phyloP scores from a whole-genome alignment of 2,113 vertebrate species.

The Elachura formosa region DNA sequence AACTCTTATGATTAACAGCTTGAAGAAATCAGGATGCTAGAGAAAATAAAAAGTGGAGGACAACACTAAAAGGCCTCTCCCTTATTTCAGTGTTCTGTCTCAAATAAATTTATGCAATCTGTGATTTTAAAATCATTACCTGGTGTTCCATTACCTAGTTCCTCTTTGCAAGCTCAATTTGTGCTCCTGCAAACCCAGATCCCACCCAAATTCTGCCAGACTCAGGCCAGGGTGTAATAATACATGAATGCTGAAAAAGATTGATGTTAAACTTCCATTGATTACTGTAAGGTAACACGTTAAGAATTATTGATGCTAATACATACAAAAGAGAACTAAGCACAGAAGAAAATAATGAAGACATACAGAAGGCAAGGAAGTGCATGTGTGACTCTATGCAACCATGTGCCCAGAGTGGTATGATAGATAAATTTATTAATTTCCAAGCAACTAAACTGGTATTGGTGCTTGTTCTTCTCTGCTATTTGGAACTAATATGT shows the following conservation, averaged over 20 bases:
- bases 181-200: background rate
- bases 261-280: slow-evolving; percentile 55
- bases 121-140: slow-evolving; percentile 47
- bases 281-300: slow-evolving; percentile 25
- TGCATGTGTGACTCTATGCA: background rate
- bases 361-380: background rate
- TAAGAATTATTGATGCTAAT: slow-evolving; percentile 40
- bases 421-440: background rate
- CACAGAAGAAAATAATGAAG: background rate
- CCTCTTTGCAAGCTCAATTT: background rate
- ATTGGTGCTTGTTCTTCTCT: background rate
- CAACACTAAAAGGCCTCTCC: background rate
- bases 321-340: background rate
- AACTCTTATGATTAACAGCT: slow-evolving; percentile 21
- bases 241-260: background rate
- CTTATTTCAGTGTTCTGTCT: background rate
- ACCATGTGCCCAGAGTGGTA: background rate
- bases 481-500: background rate
- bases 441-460: background rate
- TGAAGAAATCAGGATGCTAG: slow-evolving; percentile 1
- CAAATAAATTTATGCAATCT: slow-evolving; percentile 7
- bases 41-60: slow-evolving; percentile 24
- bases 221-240: background rate
- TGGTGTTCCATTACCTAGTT: slow-evolving; percentile 21
- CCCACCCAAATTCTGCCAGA: slow-evolving; percentile 15